Conservation (phyloP, 2,113 vertebrate genomes). For the Vidua chalybeata region DNA sequence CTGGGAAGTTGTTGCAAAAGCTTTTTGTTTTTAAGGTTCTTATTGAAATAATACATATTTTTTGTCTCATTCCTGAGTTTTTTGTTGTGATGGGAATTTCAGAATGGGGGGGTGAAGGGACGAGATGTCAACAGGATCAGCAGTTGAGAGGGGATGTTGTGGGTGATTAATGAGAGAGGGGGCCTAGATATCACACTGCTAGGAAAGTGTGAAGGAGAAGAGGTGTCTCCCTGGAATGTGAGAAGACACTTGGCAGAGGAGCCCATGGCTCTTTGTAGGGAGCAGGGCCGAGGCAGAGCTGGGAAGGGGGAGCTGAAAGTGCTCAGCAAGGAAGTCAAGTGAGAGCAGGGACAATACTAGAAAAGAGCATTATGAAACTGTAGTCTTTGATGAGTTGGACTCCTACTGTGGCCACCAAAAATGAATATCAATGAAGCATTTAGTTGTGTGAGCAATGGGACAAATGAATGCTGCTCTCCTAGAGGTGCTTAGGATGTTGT, state of each 20-base stretch:
- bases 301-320: background rate
- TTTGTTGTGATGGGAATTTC: constrained; percentile 27
- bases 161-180: background rate
- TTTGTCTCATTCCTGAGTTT: constrained; percentile 35
- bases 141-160: background rate
- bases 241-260: background rate
- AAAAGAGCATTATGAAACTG: background rate
- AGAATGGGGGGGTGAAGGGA: background rate
- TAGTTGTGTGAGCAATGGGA: background rate
- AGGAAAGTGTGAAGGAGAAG: background rate
- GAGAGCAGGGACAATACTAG: background rate
- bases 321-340: background rate
- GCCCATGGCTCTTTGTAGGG: background rate
- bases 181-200: background rate
- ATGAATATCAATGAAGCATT: background rate
- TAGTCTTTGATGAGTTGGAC: background rate
- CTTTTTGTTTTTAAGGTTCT: constrained; percentile 67
- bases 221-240: background rate
- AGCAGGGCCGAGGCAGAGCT: background rate
- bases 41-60: constrained; percentile 55
- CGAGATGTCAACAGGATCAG: background rate
- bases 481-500: background rate
- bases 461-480: background rate
- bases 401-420: background rate
- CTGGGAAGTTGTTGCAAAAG: constrained; percentile 40